phyloP scores from a whole-genome alignment of 2,113 vertebrate genomes.

The Thryonomys swinderianus region DNA sequence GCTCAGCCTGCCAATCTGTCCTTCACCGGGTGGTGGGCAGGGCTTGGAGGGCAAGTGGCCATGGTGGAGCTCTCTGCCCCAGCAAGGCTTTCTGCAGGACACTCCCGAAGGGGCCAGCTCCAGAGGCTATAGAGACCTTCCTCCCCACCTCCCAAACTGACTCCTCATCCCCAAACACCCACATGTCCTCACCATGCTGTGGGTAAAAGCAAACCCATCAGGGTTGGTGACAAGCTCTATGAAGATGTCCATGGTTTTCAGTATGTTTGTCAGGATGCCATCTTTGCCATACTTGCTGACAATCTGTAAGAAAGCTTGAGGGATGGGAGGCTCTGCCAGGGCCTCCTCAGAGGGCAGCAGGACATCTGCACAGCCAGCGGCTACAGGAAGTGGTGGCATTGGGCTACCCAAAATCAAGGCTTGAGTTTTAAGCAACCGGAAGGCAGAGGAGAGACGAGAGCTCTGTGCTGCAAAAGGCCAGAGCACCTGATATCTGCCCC shows the following conservation, averaged over 20 bases:
- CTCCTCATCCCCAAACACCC: not conserved
- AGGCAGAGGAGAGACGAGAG: not conserved
- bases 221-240: constrained; percentile 94
- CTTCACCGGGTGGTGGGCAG: not conserved
- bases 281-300: constrained; percentile 87
- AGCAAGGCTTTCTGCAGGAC: not conserved
- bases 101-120: not conserved
- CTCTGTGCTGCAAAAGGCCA: not conserved
- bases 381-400: not conserved
- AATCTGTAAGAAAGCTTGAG: constrained; percentile 82
- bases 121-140: not conserved
- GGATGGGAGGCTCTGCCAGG: not conserved
- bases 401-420: not conserved
- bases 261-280: constrained; percentile 84
- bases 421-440: not conserved
- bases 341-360: not conserved
- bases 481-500: not conserved
- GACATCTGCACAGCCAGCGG: not conserved
- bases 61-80: no score
- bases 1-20: not conserved
- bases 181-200: constrained; percentile 85
- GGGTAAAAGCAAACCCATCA: constrained; percentile 92
- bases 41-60: not conserved
- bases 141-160: not conserved
- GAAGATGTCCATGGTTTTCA: constrained; percentile 93